Base-by-base conservation (phyloP, 2,797 vertebrate species). In the Anguilla pacifica region DNA sequence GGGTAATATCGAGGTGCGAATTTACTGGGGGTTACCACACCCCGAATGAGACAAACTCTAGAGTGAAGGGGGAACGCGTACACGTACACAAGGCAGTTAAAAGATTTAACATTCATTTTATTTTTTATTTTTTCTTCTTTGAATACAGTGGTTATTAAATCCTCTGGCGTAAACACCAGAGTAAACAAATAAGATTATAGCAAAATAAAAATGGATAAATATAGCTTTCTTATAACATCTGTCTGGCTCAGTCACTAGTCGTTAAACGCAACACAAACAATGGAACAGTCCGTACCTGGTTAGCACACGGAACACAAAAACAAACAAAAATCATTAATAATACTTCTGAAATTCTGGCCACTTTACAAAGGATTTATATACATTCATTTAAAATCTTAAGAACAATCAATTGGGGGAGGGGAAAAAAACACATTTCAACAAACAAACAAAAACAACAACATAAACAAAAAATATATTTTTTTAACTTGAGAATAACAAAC, bases 71-170 rank as follows among this genome's bases (percentile, higher is more conserved):
- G 10, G 70, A 22, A 55, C 31, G 39, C 35, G 35, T 10, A 84
- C n/a, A 64, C 28, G 11, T 1, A 43, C 70, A 28, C 55, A 90
- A 88, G 49, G 85, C 19, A 88, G 57, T 90, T 88, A 72, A 91
- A 93, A 94, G 89, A 91, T 94, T 95, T 89, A 94, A 96, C 95
- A 95, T 96, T 96, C 95, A 92, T 93, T 96, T 96, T 96, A 96
- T 96, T 96, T 96, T 95, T 93, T 92, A 89, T 92, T 89, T 91
- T 94, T 64, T 25, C 11, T n/a, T 25, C n/a, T 95, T 94, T 94
- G 94, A 96, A 93, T 96, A 96, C 96, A 97, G 96, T 97, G 96
- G 96, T 97, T 97, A 97, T 95, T 96, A 95, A 87, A 89, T 92
- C 94, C 94, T 77, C 87, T 59, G 94, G 94, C 93, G 86, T 96